Percentiles rank a stretch among this genome's conserved stretches.
Evolutionary conservation across 1,140 invertebrate genomes (phyloP).

Genomic region (fruit fly (Drosophila melanogaster)): DNA sequence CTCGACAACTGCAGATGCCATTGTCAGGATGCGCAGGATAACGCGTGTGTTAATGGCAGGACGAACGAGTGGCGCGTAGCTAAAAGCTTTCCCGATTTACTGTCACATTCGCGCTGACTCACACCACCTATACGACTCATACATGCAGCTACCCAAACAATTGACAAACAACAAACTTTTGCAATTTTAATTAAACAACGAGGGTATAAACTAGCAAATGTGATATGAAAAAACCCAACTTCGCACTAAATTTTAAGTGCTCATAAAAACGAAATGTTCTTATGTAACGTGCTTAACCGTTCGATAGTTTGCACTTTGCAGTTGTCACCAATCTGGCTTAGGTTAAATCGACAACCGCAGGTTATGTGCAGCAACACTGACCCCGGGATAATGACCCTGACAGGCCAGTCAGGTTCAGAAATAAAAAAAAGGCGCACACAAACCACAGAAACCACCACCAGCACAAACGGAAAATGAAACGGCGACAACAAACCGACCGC

Average conservation of each 20-base stretch:
- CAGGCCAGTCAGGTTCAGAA: background rate
- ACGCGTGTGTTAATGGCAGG: conserved; percentile 34
- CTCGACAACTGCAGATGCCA: conserved; percentile 39
- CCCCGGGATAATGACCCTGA: conserved; percentile 36
- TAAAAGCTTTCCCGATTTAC: conserved; percentile 56
- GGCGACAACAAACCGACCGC: conserved; percentile 37
- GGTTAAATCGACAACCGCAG: conserved; percentile 28
- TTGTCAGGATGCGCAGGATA: conserved; percentile 39
- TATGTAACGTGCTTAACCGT: conserved; percentile 21
- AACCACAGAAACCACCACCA: conserved; percentile 34
- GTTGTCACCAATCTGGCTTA: conserved; percentile 34
- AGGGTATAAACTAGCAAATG: background rate
- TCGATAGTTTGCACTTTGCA: conserved; percentile 25
- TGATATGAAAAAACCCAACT: background rate
- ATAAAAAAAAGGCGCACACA: background rate
- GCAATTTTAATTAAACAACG: conserved; percentile 39
- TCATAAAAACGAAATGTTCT: conserved; percentile 9
- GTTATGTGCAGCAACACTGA: conserved; percentile 32
- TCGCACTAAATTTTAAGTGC: conserved; percentile 3
- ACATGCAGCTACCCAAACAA: conserved; percentile 20
- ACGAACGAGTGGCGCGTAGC: conserved; percentile 7
- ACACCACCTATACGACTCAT: conserved; percentile 1
- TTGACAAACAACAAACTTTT: conserved; percentile 29
- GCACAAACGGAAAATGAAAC: conserved; percentile 30
- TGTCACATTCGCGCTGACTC: conserved; percentile 23